These are phyloP conservation scores for Tokudaia muenninki DNA, from an alignment of 2,797 vertebrate species.

Conservation along the genomic window DNA sequence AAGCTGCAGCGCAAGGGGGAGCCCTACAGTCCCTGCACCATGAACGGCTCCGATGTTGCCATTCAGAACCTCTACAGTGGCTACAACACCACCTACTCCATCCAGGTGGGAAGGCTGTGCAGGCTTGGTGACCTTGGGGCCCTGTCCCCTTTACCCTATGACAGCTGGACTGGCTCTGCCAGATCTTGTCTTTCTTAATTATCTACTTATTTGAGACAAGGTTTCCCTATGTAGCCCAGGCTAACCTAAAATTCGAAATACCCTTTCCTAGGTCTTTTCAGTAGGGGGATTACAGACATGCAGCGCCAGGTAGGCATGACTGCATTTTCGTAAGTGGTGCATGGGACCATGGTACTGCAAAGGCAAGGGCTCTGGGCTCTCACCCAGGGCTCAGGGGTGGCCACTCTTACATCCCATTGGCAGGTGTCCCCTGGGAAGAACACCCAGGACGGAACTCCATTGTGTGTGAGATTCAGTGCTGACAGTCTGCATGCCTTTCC, in stretches of 20 bases:
- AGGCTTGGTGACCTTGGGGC: accelerated
- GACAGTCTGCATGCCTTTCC: neutral
- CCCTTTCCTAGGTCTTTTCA: neutral
- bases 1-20: constrained; percentile 88
- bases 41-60: constrained; percentile 87
- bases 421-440: neutral
- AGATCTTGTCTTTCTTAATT: neutral
- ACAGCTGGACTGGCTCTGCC: neutral
- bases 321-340: neutral
- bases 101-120: constrained; percentile 83
- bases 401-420: neutral
- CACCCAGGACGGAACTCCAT: neutral
- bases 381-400: neutral
- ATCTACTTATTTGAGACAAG: neutral
- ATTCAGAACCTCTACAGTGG: constrained; percentile 87
- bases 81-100: constrained; percentile 88
- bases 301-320: neutral
- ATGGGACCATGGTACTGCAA: neutral
- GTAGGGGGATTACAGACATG: neutral
- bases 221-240: neutral
- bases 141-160: neutral
- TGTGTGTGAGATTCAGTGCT: neutral
- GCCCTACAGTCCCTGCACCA: constrained; percentile 89
- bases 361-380: neutral
- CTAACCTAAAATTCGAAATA: neutral